Base-by-base conservation (phyloP, 2,113 vertebrate species). In the Nycticebus coucang region DNA sequence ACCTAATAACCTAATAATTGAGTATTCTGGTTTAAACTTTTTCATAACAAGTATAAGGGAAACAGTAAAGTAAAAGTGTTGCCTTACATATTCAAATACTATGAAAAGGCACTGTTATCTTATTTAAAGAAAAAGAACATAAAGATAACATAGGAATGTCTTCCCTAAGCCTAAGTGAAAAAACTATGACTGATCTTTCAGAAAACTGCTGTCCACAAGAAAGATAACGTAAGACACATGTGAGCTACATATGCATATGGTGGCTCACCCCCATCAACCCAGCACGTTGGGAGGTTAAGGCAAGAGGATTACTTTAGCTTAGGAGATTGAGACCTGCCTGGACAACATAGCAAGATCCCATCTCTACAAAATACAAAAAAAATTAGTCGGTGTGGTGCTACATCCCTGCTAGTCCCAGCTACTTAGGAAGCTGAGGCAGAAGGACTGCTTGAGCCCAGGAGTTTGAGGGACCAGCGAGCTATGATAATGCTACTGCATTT, bases 1-100 rank as follows among this genome's bases (percentile, higher is more conserved):
- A 93, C 57, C 71, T 71, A 88, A 86, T 53, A 91, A 71, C 18
- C 57, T 50, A 50, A 50, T 50, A 50, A 95, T 7, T 19, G 28
- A 78, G 4, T 28, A 75, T 59, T 10, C 77, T 33, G n/a, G 1
- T 62, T 92, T 78, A 95, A 93, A 81, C 4, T 55, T 81, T 64
- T 88, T 22, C n/a, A 68, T 79, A 15, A 90, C 21, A 90, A 93
- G 24, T 74, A 55, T 37, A 87, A 57, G 79, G 18, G 19, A 81
- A 89, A 80, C 5, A 85, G 8, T 66, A 87, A 92, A 96, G 68
- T 24, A 88, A 93, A 50, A 33, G 1, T 89, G 77, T 78, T 60
- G 45, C 18, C 30, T 95, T 77, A 66, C 21, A 91, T 53, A 93
- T 41, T 87, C 71, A 81, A 90, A 92, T 28, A 64, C 69, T 71